Percentiles rank a stretch among this genome's conserved stretches.
These are phyloP conservation scores for Drosophila monieri DNA, from an alignment of 2,888 invertebrate genomes.

Conservation along the genomic window DNA sequence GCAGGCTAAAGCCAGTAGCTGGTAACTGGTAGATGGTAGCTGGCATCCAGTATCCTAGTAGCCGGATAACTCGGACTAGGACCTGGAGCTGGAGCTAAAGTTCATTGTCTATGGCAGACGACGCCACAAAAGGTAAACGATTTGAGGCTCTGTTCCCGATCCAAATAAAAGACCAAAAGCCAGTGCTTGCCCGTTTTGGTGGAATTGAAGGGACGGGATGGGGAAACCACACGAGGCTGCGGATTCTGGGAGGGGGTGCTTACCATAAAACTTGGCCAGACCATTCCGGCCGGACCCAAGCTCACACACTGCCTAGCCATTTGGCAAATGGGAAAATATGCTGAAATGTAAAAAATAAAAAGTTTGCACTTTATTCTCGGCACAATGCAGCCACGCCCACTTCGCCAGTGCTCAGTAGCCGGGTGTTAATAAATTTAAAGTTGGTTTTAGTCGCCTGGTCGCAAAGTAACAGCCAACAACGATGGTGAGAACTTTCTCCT, in stretches of 20 bases:
- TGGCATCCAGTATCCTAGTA: slow-evolving; percentile 1
- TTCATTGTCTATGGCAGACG: slow-evolving; percentile 63
- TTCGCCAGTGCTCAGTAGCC: slow-evolving; percentile 46
- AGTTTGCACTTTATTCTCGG: slow-evolving; percentile 55
- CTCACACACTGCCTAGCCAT: slow-evolving; percentile 27
- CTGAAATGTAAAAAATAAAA: slow-evolving; percentile 57
- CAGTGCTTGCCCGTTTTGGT: slow-evolving; percentile 21
- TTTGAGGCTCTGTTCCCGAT: slow-evolving; percentile 46
- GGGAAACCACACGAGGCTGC: slow-evolving; percentile 27
- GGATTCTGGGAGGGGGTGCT: slow-evolving; percentile 42
- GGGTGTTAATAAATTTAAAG: slow-evolving; percentile 76
- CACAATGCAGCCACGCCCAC: slow-evolving; percentile 50
- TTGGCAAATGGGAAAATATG: slow-evolving; percentile 59
- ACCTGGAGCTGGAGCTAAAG: slow-evolving; percentile 29
- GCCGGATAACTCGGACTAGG: background rate
- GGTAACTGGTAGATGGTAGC: background rate
- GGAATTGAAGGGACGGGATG: background rate
- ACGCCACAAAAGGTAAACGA: slow-evolving; percentile 65
- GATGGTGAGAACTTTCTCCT: slow-evolving; percentile 34
- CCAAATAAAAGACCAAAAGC: slow-evolving; percentile 49
- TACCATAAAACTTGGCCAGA: slow-evolving; percentile 61
- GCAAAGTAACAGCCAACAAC: slow-evolving; percentile 39
- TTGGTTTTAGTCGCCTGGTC: slow-evolving; percentile 59
- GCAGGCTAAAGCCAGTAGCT: background rate
- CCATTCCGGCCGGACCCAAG: slow-evolving; percentile 11